A percentile compares a stretch with the other conserved stretches of the same genome.
These are phyloP conservation scores for Gymnopithys bicolor DNA, from an alignment of 2,797 vertebrate genomes.

Conservation along the genomic window DNA sequence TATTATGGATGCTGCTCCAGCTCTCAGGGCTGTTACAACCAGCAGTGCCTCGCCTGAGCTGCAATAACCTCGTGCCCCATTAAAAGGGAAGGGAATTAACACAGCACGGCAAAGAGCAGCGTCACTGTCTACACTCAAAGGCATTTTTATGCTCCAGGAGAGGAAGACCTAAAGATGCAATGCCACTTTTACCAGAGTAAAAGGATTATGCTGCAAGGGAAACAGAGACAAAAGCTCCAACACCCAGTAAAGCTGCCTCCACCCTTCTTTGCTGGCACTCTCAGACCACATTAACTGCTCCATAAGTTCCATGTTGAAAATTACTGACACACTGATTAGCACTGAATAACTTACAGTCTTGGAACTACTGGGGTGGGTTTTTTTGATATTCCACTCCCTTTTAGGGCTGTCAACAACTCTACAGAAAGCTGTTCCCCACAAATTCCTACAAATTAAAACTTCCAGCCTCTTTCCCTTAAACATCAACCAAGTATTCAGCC, in stretches of 20 bases:
- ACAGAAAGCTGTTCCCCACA: background rate
- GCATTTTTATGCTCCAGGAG: background rate
- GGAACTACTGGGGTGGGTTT: background rate
- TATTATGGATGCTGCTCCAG: background rate
- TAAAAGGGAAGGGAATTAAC: slow-evolving; percentile 7
- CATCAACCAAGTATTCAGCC: background rate
- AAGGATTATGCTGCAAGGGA: background rate
- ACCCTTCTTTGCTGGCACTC: background rate
- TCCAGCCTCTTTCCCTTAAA: background rate
- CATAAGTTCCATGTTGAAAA: background rate
- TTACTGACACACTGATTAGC: background rate
- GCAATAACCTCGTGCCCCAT: slow-evolving; percentile 5
- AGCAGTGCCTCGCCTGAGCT: slow-evolving; percentile 4
- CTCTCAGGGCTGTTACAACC: background rate
- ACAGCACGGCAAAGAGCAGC: background rate
- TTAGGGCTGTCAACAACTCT: background rate
- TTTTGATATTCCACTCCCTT: background rate
- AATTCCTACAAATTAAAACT: background rate
- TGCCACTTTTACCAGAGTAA: background rate
- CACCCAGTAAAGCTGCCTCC: background rate
- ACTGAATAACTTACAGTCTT: background rate
- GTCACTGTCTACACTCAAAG: background rate
- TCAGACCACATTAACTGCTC: background rate
- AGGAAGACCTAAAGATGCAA: background rate
- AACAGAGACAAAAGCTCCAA: background rate